Evolutionary conservation across 2,113 vertebrate species (phyloP), one percentile per base, ranked within the genome.

Genomic region (Neotragus moschatus): DNA sequence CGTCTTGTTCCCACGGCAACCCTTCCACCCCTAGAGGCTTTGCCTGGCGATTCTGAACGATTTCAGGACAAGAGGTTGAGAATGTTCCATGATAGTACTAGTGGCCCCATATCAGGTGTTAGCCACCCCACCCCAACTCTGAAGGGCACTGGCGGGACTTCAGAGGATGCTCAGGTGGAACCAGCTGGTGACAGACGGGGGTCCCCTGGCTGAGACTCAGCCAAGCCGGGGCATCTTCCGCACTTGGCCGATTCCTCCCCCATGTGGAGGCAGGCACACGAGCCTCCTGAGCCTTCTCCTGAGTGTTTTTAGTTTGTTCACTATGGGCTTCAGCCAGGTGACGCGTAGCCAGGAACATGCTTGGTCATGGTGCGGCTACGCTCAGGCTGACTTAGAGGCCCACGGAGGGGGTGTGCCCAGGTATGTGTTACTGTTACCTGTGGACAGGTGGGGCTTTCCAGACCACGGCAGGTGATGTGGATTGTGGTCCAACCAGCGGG

Each of bases 1-100:
- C 6, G 0, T 53, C 79, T 81, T 33, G 25, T n/a, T 51, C 10
- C 5, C 13, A 0, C 23, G 0, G 6, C 33, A n/a, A 12, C 79
- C 2, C 11, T 21, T 51, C 11, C 33, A 81, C 3, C 30, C 49
- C 49, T 23, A n/a, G 19, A 51, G 19, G 79, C 79, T 81, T 81
- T 81, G 49, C 49, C 33, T 25, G 49, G 49, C 2, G 3, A 53
- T 33, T 36, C 49, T 26, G 80, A 80, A 25, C 2, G 25, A 49
- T 93, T 93, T 93, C 55, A 75, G 90, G 43, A 28, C 19, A 58
- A 91, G 43, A 53, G 17, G 55, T 7, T 61, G 53, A 53, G 17
- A 47, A 7, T 75, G 79, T 85, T 47, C 84, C 19, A 45, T 63
- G 9, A 21, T 25, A 56, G 39, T n/a, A 43, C 9, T 19, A 19